Base-by-base conservation (phyloP, 2,113 vertebrate species). In the Eolophus roseicapilla region DNA sequence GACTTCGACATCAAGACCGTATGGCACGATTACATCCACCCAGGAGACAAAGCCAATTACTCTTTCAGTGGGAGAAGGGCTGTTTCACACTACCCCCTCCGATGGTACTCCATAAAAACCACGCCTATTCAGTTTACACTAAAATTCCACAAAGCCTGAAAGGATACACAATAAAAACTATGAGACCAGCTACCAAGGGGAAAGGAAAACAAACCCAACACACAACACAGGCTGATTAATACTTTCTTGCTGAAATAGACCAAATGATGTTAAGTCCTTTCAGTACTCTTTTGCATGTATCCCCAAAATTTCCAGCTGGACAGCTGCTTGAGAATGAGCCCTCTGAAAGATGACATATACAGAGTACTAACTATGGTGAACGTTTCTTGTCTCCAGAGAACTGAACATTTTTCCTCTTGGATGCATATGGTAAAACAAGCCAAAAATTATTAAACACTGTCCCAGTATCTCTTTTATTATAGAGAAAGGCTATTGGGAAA, bases 401-500 rank as follows among this genome's bases (percentile, higher is more conserved):
- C 27, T n/a, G 49, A 90, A 41, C 46, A 85, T 43, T 90, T 93
- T 91, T 80, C 53, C 50, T 78, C 64, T 70, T 77, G 84, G 78
- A 90, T 83, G 31, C 12, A 35, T 76, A 69, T 13, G 17, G 47
- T 17, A 87, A 92, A 96, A 80, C 27, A 86, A 79, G 88, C 65
- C 55, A 91, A 82, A 88, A 93, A 75, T 52, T 91, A 90, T 88
- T 95, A 88, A 80, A 82, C 10, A 15, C 20, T 62, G 49, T 57
- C 57, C 73, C 41, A 71, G 20, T 76, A 79, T 49, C 63, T 73
- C 21, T 70, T 83, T 50, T 81, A 3, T 52, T 79, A 27, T 29
- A 86, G 50, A 82, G 17, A 79, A 87, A 33, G 25, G 33, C 74
- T 76, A 63, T 41, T 86, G 83, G 92, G 92, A 97, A 94, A 94